Evolutionary conservation across 2,113 vertebrate genomes (phyloP), one percentile per base, ranked within the genome.

Genomic region (Thalassarche chlororhynchos): DNA sequence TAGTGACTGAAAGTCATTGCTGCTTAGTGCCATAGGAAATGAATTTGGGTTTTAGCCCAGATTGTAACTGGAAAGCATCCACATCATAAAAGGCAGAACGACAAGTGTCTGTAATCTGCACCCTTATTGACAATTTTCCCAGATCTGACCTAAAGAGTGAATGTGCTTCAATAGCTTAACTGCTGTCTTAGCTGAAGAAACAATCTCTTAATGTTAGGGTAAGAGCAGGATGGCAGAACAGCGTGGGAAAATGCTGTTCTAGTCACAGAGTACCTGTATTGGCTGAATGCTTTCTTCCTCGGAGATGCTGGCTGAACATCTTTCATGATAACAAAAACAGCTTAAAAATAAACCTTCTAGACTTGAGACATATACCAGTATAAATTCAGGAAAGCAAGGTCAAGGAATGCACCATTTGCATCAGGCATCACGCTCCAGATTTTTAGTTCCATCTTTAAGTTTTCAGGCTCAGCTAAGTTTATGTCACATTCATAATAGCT

Each of bases 21-120:
- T 95, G 70, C 68, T 91, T 94, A 96, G 89, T 94, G 93, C 94
- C 75, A 96, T 89, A 95, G 64, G 58, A 97, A 96, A 97, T 90
- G 66, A 58, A 54, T 80, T 93, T 97, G 93, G 89, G 89, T 87
- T 95, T 94, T 85, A 97, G 87, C 84, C 71, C 54, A 91, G 66
- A 94, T 55, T 5, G 5, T 32, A 88, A 65, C 60, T 94, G 91
- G 91, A 96, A 96, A 62, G 26, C 32, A 94, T 93, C 81, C 93
- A 93, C 61, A 85, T 82, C 40, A 70, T 91, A 94, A 94, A 95
- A 85, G 66, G 51, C 46, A 96, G 81, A 89, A 87, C 11, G 32
- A 89, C 34, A 95, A 82, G 85, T 21, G 29, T 68, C 82, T 93
- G 90, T 82, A 87, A 89, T 92, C 89, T 87, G 66, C 24, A 89